Evolutionary conservation across 2,888 invertebrate species (phyloP), one percentile per base, ranked within the genome.

Genomic region (Eupithecia centaureata): DNA sequence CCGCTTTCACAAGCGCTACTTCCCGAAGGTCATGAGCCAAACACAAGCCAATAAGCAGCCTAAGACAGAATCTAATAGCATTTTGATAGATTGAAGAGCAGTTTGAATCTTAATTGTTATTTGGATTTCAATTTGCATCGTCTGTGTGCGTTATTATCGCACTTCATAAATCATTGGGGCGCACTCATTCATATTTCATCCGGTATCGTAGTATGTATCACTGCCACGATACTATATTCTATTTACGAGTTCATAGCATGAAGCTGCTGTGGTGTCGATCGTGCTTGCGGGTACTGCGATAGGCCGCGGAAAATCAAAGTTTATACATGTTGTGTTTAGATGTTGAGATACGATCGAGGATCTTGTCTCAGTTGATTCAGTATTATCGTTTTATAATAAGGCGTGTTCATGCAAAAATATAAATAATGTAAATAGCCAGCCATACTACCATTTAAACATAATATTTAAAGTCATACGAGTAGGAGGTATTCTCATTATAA

Each of bases 131-230:
- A 79, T 79, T 82, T 77, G 78, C 77, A 79, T 81, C 77, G 75
- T 73, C 71, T 77, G 76, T 79, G 80, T 78, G 79, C 77, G 81
- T 84, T 82, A 84, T 82, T 86, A 88, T 88, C 86, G 81, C 81
- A 83, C 82, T 85, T 86, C 88, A 88, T 89, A 90, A 87, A 84
- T 90, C 85, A 86, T 81, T 74, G 77, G 77, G 77, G 78, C 76
- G 79, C 80, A 81, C 84, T 81, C 85, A 85, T 86, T 87, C 88
- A 89, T 90, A 90, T 89, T 91, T 90, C 89, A 89, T 86, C 79
- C 80, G 73, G 79, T 90, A 91, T 90, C 89, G 82, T 85, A 76
- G 85, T 84, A 87, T 87, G 88, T 89, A 90, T 88, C 87, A 86
- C 83, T 79, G 82, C 80, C 76, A 77, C 78, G 86, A 87, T 88